Evolutionary conservation across 2,113 vertebrate genomes (phyloP).

Genomic region (Scalopus aquaticus): DNA sequence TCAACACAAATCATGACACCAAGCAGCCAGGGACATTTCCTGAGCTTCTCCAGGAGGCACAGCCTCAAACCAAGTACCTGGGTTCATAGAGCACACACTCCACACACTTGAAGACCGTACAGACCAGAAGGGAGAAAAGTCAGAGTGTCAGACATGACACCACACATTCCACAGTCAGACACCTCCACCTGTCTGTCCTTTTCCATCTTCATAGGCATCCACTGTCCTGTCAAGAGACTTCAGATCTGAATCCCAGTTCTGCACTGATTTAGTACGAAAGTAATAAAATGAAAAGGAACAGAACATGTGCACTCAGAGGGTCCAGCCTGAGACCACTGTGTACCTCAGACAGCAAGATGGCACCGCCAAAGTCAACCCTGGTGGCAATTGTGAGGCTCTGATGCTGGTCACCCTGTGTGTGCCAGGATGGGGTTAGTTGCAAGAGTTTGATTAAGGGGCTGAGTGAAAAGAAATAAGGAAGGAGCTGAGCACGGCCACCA

Average conservation of each 20-base stretch:
- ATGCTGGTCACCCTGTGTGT: not conserved
- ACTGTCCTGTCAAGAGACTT: not conserved
- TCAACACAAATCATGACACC: not conserved
- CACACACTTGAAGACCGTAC: no score
- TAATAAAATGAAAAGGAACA: not conserved
- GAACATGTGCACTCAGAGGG: not conserved
- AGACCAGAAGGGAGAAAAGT: not conserved
- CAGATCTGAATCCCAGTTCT: not conserved
- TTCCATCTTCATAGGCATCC: not conserved
- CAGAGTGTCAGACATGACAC: not conserved
- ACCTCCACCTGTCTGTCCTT: accelerated
- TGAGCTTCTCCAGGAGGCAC: no score
- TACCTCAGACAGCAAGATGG: not conserved
- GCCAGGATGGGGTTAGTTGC: not conserved
- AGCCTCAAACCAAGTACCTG: not conserved
- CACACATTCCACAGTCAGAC: accelerated
- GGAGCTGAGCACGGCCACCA: not conserved
- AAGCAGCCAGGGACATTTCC: no score
- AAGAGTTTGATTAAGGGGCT: not conserved
- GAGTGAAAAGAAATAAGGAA: not conserved
- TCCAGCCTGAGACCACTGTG: not conserved
- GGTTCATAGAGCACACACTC: not conserved
- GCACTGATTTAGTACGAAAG: not conserved
- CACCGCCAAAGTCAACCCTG: not conserved
- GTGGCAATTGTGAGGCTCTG: not conserved